phyloP scores from a whole-genome alignment of 2,888 invertebrate species.

The Zeuzera pyrina region DNA sequence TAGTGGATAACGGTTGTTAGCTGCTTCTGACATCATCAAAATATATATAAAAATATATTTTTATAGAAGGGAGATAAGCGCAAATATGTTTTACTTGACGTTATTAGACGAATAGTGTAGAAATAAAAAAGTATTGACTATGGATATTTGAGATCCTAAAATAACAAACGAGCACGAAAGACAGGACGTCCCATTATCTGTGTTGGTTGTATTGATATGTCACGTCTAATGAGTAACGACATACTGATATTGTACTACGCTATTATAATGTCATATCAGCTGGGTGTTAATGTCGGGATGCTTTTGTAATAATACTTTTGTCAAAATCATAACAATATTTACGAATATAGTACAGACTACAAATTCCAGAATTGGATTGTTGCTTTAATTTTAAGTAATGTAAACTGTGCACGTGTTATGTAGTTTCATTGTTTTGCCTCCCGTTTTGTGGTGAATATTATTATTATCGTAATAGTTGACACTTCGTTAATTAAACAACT shows the following conservation, averaged over 20 bases:
- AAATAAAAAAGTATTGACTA: no score
- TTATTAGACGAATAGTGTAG: no score
- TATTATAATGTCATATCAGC: slow-evolving; percentile 35
- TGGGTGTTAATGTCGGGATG: slow-evolving; percentile 17
- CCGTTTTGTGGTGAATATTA: slow-evolving; percentile 19
- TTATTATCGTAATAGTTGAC: slow-evolving; percentile 27
- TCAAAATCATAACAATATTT: not conserved
- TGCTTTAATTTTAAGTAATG: slow-evolving; percentile 20
- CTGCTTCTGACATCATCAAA: slow-evolving; percentile 25
- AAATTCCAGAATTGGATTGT: slow-evolving; percentile 6
- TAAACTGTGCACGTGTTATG: slow-evolving; percentile 13
- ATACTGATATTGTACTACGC: slow-evolving; percentile 37
- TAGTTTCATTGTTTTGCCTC: slow-evolving; percentile 5
- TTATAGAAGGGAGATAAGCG: no score
- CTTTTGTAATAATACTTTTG: slow-evolving; percentile 12
- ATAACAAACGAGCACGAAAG: no score
- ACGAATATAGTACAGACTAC: no score
- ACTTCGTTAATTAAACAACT: slow-evolving; percentile 22
- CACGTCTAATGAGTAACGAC: slow-evolving; percentile 45
- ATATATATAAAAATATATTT: no score
- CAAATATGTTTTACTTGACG: no score
- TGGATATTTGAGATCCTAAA: no score
- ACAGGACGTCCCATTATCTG: slow-evolving; percentile 41
- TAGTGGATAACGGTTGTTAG: slow-evolving; percentile 26
- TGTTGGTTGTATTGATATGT: slow-evolving; percentile 41